Evolutionary conservation across 1,140 invertebrate genomes (phyloP), one percentile per base, ranked within the genome.

Genomic region (Hirudo medicinalis): DNA sequence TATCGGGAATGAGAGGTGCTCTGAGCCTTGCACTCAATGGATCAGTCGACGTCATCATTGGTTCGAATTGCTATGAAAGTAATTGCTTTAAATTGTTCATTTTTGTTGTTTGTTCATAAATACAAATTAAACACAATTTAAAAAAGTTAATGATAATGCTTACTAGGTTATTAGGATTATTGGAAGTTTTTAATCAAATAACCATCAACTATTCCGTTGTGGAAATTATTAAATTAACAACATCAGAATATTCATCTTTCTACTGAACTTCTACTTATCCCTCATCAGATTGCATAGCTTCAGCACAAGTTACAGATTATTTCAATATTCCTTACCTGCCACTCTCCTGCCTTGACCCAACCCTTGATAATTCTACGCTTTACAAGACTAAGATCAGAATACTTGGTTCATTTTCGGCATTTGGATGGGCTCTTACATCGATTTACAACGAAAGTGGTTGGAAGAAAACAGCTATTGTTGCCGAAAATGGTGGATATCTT

Each of bases 1-100:
- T 63, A 13, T 32, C 29, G 19, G 57, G 57, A 25, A 32, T 32
- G 22, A 63, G 57, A 25, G 57, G 29, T 25, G 57, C 22, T 20
- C 57, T 63, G 13, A 63, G 22, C 8, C 29, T 63, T 32, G 19
- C 29, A 11, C 20, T 13, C 57, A 63, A 63, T 15, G 22, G 22
- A 63, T 25, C 57, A 15, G 57, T 63, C 17, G 57, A 63, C 29
- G 57, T n/a, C 57, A 63, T 63, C 22, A 25, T 63, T 32, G 57
- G 57, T 22, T 22, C 57, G 9, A 25, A 63, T 22, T 63, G 57
- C 29, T 32, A 22, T 22, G 57, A 22, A 25, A 63, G 57, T 63
- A 15, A n/a, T 11, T 63, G 20, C 13, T 25, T 11, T n/a, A n/a
- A n/a, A n/a, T n/a, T n/a, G n/a, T 13, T 63, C 13, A 63, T 63